These are phyloP conservation scores for Brachionus angularis DNA, from an alignment of 1,140 invertebrate genomes.

Conservation along the genomic window DNA sequence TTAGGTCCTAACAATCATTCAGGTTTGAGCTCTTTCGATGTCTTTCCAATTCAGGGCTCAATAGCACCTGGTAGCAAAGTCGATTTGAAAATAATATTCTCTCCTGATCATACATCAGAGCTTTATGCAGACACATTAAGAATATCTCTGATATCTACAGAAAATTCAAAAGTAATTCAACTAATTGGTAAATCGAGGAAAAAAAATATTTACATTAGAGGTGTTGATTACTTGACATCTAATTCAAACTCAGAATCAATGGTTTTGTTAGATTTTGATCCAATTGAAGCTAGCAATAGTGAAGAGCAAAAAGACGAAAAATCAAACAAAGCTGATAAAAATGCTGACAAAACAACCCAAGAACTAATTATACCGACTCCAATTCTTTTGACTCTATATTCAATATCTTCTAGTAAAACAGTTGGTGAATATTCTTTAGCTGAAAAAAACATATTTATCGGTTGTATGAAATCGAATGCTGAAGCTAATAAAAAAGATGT, in stretches of 20 bases:
- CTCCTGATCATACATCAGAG: slow-evolving; percentile 56
- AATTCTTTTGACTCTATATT: slow-evolving; percentile 11
- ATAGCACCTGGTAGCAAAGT: slow-evolving; percentile 52
- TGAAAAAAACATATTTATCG: slow-evolving; percentile 21
- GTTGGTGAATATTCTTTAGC: slow-evolving; percentile 29
- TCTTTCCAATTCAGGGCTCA: slow-evolving; percentile 53
- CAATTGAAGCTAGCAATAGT: not conserved
- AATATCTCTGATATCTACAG: slow-evolving; percentile 49
- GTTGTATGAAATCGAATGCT: slow-evolving; percentile 29
- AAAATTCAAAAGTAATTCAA: slow-evolving; percentile 45
- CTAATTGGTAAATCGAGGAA: slow-evolving; percentile 45
- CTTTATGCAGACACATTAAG: slow-evolving; percentile 54
- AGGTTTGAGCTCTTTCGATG: slow-evolving; percentile 57
- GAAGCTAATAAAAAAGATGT: slow-evolving; percentile 27
- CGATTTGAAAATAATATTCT: slow-evolving; percentile 56
- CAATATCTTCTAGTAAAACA: slow-evolving; percentile 11
- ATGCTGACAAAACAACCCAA: slow-evolving; percentile 3
- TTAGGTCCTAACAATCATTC: slow-evolving; percentile 54
- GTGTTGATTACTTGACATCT: slow-evolving; percentile 33
- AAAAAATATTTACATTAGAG: slow-evolving; percentile 41
- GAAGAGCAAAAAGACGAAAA: slow-evolving; percentile 1
- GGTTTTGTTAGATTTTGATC: not conserved
- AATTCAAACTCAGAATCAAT: slow-evolving; percentile 19
- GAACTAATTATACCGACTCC: slow-evolving; percentile 9
- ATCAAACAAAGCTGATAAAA: not conserved